Evolutionary conservation across 2,797 vertebrate species (phyloP).

Genomic region (Gambelia wislizenii): DNA sequence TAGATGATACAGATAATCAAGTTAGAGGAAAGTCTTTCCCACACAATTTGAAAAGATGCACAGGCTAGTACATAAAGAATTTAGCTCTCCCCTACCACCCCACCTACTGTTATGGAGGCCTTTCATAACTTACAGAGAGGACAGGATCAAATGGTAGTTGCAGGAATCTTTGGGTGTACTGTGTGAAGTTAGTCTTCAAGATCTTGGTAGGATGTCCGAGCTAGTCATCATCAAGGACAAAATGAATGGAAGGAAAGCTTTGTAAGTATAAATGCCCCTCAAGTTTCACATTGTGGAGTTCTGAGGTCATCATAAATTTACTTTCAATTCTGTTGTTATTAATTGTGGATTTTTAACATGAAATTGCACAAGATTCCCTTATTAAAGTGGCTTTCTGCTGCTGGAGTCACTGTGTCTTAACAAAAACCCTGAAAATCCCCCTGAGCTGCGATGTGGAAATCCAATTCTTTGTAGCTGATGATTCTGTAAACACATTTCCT

Average conservation of each 20-base stretch:
- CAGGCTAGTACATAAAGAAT: background rate
- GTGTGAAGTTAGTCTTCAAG: background rate
- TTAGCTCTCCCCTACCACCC: no score
- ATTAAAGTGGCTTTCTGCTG: slow-evolving; percentile 59
- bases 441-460: slow-evolving; percentile 68
- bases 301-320: slow-evolving; percentile 3
- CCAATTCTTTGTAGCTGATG: slow-evolving; percentile 76
- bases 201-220: background rate
- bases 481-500: slow-evolving; percentile 77
- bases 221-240: background rate
- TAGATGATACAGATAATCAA: background rate
- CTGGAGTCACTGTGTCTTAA: slow-evolving; percentile 49
- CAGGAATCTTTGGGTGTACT: no score
- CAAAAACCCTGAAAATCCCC: slow-evolving; percentile 74
- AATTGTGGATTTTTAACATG: slow-evolving; percentile 67
- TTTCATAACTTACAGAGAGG: background rate
- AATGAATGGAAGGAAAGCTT: background rate
- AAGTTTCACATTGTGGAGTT: slow-evolving; percentile 22
- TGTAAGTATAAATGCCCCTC: background rate
- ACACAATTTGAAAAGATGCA: background rate
- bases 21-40: background rate
- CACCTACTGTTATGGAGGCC: background rate
- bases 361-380: slow-evolving; percentile 38
- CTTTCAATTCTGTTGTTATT: slow-evolving; percentile 55
- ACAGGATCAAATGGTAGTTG: background rate